Percentiles rank a stretch among this genome's conserved stretches.
phyloP scores from a whole-genome alignment of 2,888 invertebrate genomes.

The Cyclophora punctaria region DNA sequence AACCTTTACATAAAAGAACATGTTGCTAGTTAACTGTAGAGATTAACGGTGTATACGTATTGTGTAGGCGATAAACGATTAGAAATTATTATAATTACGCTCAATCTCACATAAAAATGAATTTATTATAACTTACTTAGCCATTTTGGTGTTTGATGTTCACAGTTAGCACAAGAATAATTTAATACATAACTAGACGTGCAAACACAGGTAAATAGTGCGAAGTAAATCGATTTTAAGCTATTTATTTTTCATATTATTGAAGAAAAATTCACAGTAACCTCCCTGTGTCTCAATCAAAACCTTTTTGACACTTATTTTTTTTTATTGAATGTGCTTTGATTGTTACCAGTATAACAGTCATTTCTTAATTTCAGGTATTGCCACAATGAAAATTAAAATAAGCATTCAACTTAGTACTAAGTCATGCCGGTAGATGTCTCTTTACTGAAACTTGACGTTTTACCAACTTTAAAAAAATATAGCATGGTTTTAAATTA shows the following conservation, averaged over 20 bases:
- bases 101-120: slow-evolving; percentile 9
- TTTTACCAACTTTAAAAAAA: too few relatives aligned
- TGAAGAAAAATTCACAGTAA: neutral
- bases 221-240: neutral
- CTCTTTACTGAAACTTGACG: too few relatives aligned
- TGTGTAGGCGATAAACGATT: slow-evolving; percentile 12
- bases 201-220: neutral
- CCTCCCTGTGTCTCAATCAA: neutral
- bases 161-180: slow-evolving; percentile 16
- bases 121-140: slow-evolving; percentile 51
- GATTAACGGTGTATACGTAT: slow-evolving; percentile 4
- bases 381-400: too few relatives aligned
- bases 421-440: too few relatives aligned
- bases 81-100: slow-evolving; percentile 1
- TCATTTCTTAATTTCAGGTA: too few relatives aligned
- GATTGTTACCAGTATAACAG: too few relatives aligned
- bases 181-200: slow-evolving; percentile 32
- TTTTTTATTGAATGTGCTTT: neutral
- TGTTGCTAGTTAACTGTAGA: too few relatives aligned
- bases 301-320: neutral
- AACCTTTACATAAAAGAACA: too few relatives aligned
- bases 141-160: slow-evolving; percentile 42
- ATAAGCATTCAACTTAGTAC: too few relatives aligned
- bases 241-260: neutral
- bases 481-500: too few relatives aligned